phyloP scores from a whole-genome alignment of 2,888 invertebrate species.

The Mesorhabditis sp. region DNA sequence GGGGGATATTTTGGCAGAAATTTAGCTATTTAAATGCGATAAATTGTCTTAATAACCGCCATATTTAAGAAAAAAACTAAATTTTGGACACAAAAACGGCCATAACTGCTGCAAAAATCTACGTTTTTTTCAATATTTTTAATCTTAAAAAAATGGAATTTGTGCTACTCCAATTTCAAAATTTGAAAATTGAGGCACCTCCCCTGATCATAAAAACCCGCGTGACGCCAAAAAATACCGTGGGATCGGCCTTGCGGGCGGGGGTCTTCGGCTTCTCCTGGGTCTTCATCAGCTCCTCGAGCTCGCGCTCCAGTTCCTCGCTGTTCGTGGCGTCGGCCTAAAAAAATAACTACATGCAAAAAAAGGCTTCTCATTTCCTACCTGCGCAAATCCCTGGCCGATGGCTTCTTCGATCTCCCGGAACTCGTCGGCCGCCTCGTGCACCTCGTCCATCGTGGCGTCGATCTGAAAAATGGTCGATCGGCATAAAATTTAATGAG shows the following conservation, averaged over 20 bases:
- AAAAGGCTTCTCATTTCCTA: conserved; percentile 4
- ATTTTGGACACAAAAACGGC: too few species aligned
- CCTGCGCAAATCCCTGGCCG: conserved; percentile 15
- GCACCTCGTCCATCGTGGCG: conserved; percentile 52
- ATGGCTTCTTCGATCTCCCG: conserved; percentile 50
- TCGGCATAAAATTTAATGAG: not conserved
- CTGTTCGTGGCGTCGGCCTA: conserved; percentile 10
- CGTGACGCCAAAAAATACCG: not conserved
- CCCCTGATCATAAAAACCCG: too few species aligned
- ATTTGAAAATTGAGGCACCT: too few species aligned
- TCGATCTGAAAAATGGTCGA: conserved; percentile 32
- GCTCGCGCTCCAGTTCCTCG: conserved; percentile 27
- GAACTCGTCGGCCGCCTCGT: conserved; percentile 46
- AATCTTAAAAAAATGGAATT: too few species aligned
- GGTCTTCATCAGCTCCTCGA: conserved; percentile 24
- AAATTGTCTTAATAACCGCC: too few species aligned
- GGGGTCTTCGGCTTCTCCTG: conserved; percentile 11
- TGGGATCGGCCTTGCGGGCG: not conserved
- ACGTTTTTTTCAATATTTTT: too few species aligned
- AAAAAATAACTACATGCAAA: not conserved
- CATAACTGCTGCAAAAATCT: too few species aligned
- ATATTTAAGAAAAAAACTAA: too few species aligned
- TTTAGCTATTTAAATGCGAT: not conserved
- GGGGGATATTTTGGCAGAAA: not conserved
- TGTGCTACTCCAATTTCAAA: too few species aligned